phyloP scores from a whole-genome alignment of 2,113 vertebrate genomes.

The Eulacestoma nigropectus region DNA sequence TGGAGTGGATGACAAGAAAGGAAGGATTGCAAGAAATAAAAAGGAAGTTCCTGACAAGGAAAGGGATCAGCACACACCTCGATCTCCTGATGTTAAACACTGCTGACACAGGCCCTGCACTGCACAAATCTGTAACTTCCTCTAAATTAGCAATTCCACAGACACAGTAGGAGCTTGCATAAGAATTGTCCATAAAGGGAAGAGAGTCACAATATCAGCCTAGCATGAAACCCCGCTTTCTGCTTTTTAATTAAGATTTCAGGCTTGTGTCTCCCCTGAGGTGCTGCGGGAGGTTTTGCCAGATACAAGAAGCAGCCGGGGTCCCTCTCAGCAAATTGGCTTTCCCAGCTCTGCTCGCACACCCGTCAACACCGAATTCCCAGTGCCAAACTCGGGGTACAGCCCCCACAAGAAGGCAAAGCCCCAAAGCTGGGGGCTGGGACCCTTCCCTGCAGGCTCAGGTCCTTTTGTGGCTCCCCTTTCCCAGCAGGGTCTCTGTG shows the following conservation, averaged over 20 bases:
- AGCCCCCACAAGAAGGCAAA: background rate
- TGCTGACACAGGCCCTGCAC: conserved; percentile 49
- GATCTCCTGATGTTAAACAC: conserved; percentile 15
- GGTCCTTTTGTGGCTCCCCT: background rate
- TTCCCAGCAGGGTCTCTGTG: background rate
- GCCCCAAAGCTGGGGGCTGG: rapidly evolving
- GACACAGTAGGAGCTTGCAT: conserved; percentile 57
- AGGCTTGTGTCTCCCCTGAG: conserved; percentile 44
- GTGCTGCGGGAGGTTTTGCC: background rate
- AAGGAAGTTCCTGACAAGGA: background rate
- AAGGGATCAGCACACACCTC: conserved; percentile 5
- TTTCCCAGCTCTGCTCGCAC: background rate
- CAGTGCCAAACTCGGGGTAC: background rate
- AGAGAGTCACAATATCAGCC: conserved; percentile 49
- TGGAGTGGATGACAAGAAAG: background rate
- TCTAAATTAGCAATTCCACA: conserved; percentile 64
- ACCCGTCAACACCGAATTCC: background rate
- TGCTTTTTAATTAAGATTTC: conserved; percentile 72
- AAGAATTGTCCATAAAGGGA: conserved; percentile 60
- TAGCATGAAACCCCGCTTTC: conserved; percentile 54
- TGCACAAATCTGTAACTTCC: conserved; percentile 17
- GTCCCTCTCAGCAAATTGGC: conserved; percentile 26
- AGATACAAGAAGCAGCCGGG: background rate
- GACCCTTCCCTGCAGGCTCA: background rate
- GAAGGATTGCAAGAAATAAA: background rate